Conservation (phyloP, 2,888 invertebrate genomes). For the Polietes domitor region DNA sequence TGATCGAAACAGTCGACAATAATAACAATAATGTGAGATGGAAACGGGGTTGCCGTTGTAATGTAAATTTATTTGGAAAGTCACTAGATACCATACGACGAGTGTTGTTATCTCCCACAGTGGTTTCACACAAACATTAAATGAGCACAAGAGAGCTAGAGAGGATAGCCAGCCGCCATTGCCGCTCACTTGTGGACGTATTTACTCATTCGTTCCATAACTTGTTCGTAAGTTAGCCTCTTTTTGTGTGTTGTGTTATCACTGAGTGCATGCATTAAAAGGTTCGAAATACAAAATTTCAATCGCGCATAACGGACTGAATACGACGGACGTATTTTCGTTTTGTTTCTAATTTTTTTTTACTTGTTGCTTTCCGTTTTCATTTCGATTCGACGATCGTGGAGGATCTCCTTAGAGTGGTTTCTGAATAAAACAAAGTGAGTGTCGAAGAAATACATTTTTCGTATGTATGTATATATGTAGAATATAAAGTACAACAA, state of each 20-base stretch:
- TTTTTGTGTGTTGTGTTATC: too few relatives aligned
- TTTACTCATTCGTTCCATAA: too few relatives aligned
- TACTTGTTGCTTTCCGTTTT: conserved; percentile 7
- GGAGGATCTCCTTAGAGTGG: conserved; percentile 42
- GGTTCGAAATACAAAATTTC: neutral
- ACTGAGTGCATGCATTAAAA: too few relatives aligned
- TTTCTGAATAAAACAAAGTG: conserved; percentile 54
- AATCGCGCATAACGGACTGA: conserved; percentile 61
- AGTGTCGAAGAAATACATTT: conserved; percentile 44
- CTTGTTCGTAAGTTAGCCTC: too few relatives aligned
- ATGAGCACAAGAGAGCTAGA: too few relatives aligned
- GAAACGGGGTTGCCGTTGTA: neutral
- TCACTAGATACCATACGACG: neutral
- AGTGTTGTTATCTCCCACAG: neutral
- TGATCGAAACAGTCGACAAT: too few relatives aligned
- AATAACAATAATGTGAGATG: too few relatives aligned
- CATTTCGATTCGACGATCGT: conserved; percentile 13
- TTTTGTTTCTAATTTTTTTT: conserved; percentile 8
- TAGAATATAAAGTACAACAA: neutral
- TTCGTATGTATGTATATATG: neutral
- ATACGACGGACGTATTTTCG: conserved; percentile 39
- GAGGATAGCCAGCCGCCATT: too few relatives aligned
- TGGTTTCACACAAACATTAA: neutral
- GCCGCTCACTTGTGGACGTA: neutral
- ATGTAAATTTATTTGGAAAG: neutral